Evolutionary conservation across 2,113 vertebrate genomes (phyloP).

Genomic region (Colaptes auratus): DNA sequence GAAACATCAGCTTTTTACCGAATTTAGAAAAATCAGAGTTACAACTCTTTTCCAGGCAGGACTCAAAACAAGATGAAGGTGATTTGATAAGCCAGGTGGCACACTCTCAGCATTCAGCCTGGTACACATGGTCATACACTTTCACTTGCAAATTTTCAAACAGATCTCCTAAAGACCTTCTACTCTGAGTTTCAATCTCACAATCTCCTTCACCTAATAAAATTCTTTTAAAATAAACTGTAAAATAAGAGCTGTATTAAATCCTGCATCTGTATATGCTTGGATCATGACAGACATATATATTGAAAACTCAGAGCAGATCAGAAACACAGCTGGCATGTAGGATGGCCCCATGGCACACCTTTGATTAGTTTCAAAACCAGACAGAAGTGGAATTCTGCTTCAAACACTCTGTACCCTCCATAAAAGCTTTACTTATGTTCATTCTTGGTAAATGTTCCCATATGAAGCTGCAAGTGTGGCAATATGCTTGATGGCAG

Average conservation of each 20-base stretch:
- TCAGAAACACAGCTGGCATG: not conserved
- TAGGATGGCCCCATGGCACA: not conserved
- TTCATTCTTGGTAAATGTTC: not conserved
- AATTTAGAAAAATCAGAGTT: not conserved
- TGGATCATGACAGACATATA: not conserved
- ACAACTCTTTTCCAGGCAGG: not conserved
- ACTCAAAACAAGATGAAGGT: not conserved
- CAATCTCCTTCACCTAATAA: not conserved
- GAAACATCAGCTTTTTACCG: not conserved
- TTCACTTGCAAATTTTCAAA: not conserved
- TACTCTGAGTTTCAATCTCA: not conserved
- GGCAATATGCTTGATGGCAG: not conserved
- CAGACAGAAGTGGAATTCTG: not conserved
- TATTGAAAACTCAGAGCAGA: not conserved
- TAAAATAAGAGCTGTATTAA: not conserved
- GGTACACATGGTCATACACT: rapidly evolving
- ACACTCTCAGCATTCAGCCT: not conserved
- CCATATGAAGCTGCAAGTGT: not conserved
- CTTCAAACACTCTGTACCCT: not conserved
- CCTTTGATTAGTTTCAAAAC: not conserved
- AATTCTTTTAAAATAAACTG: not conserved
- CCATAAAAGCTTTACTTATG: not conserved
- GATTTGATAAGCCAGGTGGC: not conserved
- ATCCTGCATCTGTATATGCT: not conserved
- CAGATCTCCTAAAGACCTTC: not conserved